A percentile compares a stretch with the other conserved stretches of the same genome.
Evolutionary conservation across 2,797 vertebrate species (phyloP).

Genomic region (Gouania willdenowi): DNA sequence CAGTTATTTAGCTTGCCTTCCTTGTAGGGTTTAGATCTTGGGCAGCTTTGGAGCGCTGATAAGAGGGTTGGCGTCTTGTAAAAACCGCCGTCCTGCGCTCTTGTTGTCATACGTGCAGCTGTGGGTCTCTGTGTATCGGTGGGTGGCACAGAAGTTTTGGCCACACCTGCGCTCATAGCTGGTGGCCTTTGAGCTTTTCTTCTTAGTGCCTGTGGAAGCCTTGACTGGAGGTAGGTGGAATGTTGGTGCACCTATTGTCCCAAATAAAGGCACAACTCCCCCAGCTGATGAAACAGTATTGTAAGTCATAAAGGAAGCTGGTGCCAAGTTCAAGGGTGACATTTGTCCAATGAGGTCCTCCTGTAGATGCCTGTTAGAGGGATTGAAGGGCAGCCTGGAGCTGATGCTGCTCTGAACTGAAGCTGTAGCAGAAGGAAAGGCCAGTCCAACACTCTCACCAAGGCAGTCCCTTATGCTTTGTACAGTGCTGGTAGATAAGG

Average conservation of each 20-base stretch:
- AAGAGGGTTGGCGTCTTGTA: conserved; percentile 91
- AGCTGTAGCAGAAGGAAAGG: conserved; percentile 47
- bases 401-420: conserved; percentile 65
- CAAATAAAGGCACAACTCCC: conserved; percentile 76
- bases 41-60: conserved; percentile 94
- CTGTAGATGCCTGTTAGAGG: conserved; percentile 76
- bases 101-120: conserved; percentile 95
- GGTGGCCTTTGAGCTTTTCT: conserved; percentile 89
- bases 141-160: conserved; percentile 93
- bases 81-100: conserved; percentile 83
- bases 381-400: conserved; percentile 69
- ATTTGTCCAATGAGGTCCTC: conserved; percentile 79
- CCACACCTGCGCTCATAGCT: conserved; percentile 99
- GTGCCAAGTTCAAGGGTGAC: conserved; percentile 71
- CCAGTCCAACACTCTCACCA: conserved; percentile 35
- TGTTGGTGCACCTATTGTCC: conserved; percentile 82
- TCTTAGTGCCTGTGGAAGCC: conserved; percentile 80
- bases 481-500: conserved; percentile 73
- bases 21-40: conserved; percentile 88
- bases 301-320: conserved; percentile 76
- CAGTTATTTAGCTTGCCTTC: too few relatives aligned
- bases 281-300: conserved; percentile 75
- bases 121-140: conserved; percentile 96
- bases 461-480: conserved; percentile 57
- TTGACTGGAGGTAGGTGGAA: conserved; percentile 89